Conservation (phyloP, 2,888 invertebrate genomes). For the Tetramorium bicarinatum region DNA sequence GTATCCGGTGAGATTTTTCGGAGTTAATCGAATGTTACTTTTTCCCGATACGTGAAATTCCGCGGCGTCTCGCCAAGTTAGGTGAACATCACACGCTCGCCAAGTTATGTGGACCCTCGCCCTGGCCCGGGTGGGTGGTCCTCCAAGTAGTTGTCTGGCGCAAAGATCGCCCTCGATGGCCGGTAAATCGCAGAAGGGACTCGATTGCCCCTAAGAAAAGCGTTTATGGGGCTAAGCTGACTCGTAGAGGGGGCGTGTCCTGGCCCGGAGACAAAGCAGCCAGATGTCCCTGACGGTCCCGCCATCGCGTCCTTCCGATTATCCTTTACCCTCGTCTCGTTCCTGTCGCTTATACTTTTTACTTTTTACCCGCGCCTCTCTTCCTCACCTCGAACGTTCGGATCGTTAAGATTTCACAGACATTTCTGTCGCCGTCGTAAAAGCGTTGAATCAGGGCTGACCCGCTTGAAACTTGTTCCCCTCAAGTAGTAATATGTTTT, state of each 20-base stretch:
- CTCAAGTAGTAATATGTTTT: constrained; percentile 24
- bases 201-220: constrained; percentile 76
- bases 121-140: constrained; percentile 25
- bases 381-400: constrained; percentile 18
- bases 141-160: constrained; percentile 69
- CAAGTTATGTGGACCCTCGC: constrained; percentile 29
- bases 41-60: constrained; percentile 25
- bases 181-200: constrained; percentile 76
- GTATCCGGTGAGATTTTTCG: not conserved
- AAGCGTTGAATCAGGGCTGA: constrained; percentile 39
- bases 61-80: constrained; percentile 35
- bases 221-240: constrained; percentile 78
- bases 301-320: constrained; percentile 77
- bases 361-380: constrained; percentile 46
- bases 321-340: constrained; percentile 69
- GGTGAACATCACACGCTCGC: constrained; percentile 36
- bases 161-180: constrained; percentile 72
- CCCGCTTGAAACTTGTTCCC: constrained; percentile 24
- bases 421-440: constrained; percentile 27
- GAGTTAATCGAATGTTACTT: constrained; percentile 36
- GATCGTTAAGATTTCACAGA: constrained; percentile 53
- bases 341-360: constrained; percentile 60
- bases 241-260: constrained; percentile 80
- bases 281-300: constrained; percentile 79
- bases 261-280: constrained; percentile 81